phyloP scores from a whole-genome alignment of 2,888 invertebrate genomes.

The Lepidocyrtoides sp. region DNA sequence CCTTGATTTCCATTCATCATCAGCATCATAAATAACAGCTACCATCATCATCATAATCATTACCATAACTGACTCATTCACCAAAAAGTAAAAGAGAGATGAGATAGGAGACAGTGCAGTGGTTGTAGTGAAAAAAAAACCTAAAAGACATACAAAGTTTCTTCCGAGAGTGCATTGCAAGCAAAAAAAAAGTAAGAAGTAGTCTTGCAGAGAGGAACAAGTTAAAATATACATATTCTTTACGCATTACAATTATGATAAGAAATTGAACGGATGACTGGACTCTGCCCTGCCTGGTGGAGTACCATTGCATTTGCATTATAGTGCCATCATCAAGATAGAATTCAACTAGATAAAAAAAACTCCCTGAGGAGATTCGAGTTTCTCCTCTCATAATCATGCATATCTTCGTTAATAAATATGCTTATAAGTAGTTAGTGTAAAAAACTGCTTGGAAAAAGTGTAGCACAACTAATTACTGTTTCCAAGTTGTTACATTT shows the following conservation, averaged over 20 bases:
- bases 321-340: slow-evolving; percentile 6
- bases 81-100: slow-evolving; percentile 37
- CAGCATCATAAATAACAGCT: slow-evolving; percentile 42
- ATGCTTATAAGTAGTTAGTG: slow-evolving; percentile 40
- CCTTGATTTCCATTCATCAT: slow-evolving; percentile 70
- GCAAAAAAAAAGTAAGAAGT: neutral
- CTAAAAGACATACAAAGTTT: neutral
- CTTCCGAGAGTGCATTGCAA: neutral
- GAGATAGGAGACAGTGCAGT: slow-evolving; percentile 36
- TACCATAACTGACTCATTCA: slow-evolving; percentile 65
- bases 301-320: too few relatives aligned
- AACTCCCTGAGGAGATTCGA: slow-evolving; percentile 55
- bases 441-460: slow-evolving; percentile 45
- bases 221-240: slow-evolving; percentile 20
- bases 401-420: slow-evolving; percentile 27
- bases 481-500: slow-evolving; percentile 15
- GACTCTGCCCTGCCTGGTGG: slow-evolving; percentile 11
- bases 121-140: neutral
- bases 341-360: slow-evolving; percentile 36
- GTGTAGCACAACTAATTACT: slow-evolving; percentile 55
- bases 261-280: slow-evolving; percentile 40
- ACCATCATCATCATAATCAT: slow-evolving; percentile 35
- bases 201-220: neutral
- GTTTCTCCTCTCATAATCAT: slow-evolving; percentile 33
- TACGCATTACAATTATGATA: slow-evolving; percentile 19